These are phyloP conservation scores for Xerus inauris DNA, from an alignment of 2,113 vertebrate genomes.

Conservation along the genomic window DNA sequence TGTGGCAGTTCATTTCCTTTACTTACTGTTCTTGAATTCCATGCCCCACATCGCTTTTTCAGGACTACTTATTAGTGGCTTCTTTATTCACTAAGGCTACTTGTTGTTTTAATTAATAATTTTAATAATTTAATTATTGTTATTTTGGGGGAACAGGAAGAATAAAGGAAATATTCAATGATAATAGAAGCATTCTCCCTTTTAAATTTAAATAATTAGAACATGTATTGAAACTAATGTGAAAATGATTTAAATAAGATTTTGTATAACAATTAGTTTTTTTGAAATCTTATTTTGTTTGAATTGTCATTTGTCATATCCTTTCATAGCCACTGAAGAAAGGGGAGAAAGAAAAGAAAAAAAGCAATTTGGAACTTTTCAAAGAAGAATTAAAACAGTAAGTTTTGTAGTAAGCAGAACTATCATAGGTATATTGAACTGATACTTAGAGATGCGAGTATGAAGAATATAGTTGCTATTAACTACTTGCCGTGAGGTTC, in stretches of 20 bases:
- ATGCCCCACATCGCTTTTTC: neutral
- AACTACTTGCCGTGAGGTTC: neutral
- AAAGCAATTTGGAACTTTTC: conserved; percentile 99
- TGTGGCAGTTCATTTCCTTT: neutral
- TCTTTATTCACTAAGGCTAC: neutral
- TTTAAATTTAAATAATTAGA: conserved; percentile 15
- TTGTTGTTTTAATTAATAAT: conserved; percentile 33
- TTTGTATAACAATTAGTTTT: conserved; percentile 12
- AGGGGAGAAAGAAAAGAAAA: conserved; percentile 98
- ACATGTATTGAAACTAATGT: conserved; percentile 76
- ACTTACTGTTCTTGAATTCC: conserved; percentile 23
- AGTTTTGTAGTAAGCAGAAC: conserved; percentile 79
- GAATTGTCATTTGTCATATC: conserved; percentile 78
- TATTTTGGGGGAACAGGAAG: conserved; percentile 19
- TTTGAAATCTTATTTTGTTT: conserved; percentile 60
- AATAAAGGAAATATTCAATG: neutral
- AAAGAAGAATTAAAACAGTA: conserved; percentile 99
- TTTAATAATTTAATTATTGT: conserved; percentile 13
- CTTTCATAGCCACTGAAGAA: conserved; percentile 93
- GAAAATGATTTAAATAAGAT: conserved; percentile 69
- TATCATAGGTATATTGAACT: neutral
- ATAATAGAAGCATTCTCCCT: conserved; percentile 18
- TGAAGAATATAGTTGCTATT: neutral
- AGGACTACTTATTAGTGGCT: neutral
- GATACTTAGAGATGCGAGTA: neutral